Percentiles rank a stretch among this genome's conserved stretches.
phyloP scores from a whole-genome alignment of 2,113 vertebrate genomes.

The Macroglossus sobrinus region DNA sequence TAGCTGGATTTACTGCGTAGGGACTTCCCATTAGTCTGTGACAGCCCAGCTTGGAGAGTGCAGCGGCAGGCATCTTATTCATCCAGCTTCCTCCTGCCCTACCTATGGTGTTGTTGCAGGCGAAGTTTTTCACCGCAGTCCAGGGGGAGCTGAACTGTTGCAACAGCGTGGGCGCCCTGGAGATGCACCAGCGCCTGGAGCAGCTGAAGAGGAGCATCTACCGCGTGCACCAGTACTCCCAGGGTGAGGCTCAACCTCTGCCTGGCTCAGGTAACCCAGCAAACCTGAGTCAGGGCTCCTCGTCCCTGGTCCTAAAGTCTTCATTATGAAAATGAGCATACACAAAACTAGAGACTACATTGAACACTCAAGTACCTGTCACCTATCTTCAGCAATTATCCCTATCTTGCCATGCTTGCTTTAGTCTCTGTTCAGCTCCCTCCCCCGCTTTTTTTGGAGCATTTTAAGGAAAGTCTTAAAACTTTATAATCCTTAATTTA shows the following conservation, averaged over 20 bases:
- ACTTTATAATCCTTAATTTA: background rate
- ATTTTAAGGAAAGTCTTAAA: background rate
- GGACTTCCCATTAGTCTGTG: background rate
- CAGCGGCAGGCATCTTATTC: background rate
- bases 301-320: background rate
- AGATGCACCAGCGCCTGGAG: slow-evolving; percentile 73
- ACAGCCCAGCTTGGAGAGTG: background rate
- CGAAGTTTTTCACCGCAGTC: slow-evolving; percentile 72
- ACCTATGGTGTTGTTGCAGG: slow-evolving; percentile 49
- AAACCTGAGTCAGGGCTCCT: background rate
- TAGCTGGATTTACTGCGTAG: background rate
- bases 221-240: slow-evolving; percentile 71
- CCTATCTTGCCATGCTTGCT: background rate
- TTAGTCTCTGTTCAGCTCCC: background rate
- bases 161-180: slow-evolving; percentile 70
- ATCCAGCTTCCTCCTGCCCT: background rate
- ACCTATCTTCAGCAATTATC: background rate
- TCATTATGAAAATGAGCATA: background rate
- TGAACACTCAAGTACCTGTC: background rate
- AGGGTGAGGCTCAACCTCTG: slow-evolving; percentile 39
- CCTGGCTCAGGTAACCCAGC: background rate
- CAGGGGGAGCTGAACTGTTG: slow-evolving; percentile 77
- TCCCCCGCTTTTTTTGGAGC: background rate
- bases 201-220: slow-evolving; percentile 72
- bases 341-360: background rate